phyloP scores from a whole-genome alignment of 37 sponge, comb jelly and placozoan genomes.

The Mnemiopsis leidyi region DNA sequence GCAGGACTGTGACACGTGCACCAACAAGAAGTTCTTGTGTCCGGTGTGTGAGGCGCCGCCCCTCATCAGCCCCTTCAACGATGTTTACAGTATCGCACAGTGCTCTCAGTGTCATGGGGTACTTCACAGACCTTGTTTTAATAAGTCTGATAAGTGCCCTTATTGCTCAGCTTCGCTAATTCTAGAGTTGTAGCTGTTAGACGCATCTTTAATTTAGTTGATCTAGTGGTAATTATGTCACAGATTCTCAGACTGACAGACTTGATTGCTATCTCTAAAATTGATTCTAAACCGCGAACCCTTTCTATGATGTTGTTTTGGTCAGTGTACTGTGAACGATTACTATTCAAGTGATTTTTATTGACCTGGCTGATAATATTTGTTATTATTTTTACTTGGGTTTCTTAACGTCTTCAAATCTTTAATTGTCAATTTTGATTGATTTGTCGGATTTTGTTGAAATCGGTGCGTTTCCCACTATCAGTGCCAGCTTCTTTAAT shows the following conservation, averaged over 20 bases:
- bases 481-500: too few relatives aligned
- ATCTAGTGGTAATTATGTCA: not conserved
- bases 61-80: slow-evolving; percentile 4
- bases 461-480: too few relatives aligned
- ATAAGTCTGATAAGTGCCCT: slow-evolving; percentile 9
- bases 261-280: too few relatives aligned
- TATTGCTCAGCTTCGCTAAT: slow-evolving; percentile 41
- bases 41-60: slow-evolving; percentile 34
- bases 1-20: not conserved
- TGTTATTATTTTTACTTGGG: not conserved
- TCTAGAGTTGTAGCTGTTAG: not conserved
- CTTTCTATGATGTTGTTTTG: not conserved
- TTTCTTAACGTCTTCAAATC: too few relatives aligned
- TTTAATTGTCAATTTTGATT: too few relatives aligned
- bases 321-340: not conserved
- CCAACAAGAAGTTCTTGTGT: slow-evolving; percentile 47
- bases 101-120: slow-evolving; percentile 43
- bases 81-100: slow-evolving; percentile 14
- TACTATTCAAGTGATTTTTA: not conserved
- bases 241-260: not conserved
- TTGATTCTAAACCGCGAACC: not conserved
- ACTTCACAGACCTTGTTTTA: slow-evolving; percentile 2
- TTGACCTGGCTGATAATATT: not conserved
- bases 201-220: too few relatives aligned
- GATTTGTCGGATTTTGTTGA: too few relatives aligned